Conservation (phyloP, 1,140 invertebrate genomes). For the Scaptomyza hsui region DNA sequence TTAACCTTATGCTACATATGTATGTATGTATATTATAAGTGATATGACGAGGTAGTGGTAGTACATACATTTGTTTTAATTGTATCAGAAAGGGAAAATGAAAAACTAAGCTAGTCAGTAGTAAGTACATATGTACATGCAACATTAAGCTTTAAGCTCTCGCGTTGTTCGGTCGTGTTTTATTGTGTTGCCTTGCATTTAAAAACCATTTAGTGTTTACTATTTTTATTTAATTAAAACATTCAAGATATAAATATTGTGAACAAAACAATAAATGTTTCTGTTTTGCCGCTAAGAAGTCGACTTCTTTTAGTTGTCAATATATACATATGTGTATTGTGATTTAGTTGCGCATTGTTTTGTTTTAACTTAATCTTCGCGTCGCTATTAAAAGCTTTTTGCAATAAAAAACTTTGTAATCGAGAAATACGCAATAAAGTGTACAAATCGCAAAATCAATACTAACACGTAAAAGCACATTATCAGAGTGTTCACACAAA, state of each 20-base stretch:
- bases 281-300: too few relatives aligned
- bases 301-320: too few relatives aligned
- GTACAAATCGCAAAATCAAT: conserved; percentile 18
- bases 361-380: conserved; percentile 6
- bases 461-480: background rate
- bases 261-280: too few relatives aligned
- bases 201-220: conserved; percentile 1
- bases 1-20: too few relatives aligned
- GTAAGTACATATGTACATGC: conserved; percentile 25
- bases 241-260: background rate
- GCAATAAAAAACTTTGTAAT: conserved; percentile 20
- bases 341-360: conserved; percentile 9
- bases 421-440: conserved; percentile 16
- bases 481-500: background rate
- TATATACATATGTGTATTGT: too few relatives aligned
- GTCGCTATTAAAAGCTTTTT: conserved; percentile 8
- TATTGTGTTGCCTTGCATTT: conserved; percentile 25
- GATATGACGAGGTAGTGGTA: too few relatives aligned
- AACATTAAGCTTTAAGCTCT: conserved; percentile 59
- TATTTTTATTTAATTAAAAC: background rate
- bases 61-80: background rate
- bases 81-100: conserved; percentile 11
- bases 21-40: background rate
- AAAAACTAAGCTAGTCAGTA: conserved; percentile 26
- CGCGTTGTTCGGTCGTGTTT: conserved; percentile 47